Conservation (phyloP, 2,113 vertebrate genomes). For the Potamarius usumacintae region DNA sequence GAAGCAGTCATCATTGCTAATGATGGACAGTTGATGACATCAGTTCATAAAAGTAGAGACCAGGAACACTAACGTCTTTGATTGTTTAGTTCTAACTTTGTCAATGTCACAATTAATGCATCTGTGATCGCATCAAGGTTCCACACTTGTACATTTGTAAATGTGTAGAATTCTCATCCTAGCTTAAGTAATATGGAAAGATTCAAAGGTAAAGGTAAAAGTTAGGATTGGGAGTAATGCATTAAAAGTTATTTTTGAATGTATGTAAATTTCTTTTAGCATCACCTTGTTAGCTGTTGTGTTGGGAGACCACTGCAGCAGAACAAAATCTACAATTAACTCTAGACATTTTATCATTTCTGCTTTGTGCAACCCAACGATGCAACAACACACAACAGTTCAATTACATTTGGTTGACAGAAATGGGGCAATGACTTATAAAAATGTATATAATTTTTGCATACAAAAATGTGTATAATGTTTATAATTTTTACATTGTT, state of each 20-base stretch:
- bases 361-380: background rate
- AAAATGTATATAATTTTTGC: background rate
- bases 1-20: no score
- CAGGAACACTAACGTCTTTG: background rate
- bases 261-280: background rate
- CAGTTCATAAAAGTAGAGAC: background rate
- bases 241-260: background rate
- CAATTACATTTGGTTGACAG: background rate
- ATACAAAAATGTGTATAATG: background rate
- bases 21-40: no score
- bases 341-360: background rate
- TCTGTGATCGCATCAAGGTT: background rate
- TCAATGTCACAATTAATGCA: background rate
- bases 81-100: background rate
- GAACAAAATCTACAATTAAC: background rate
- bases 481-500: no score
- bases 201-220: background rate
- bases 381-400: background rate
- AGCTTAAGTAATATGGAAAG: background rate
- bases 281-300: background rate
- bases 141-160: background rate
- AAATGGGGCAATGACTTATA: background rate
- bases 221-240: background rate
- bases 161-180: background rate
- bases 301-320: background rate